Evolutionary conservation across 2,797 vertebrate genomes (phyloP), one percentile per base, ranked within the genome.

Genomic region (Sylvilagus floridanus): DNA sequence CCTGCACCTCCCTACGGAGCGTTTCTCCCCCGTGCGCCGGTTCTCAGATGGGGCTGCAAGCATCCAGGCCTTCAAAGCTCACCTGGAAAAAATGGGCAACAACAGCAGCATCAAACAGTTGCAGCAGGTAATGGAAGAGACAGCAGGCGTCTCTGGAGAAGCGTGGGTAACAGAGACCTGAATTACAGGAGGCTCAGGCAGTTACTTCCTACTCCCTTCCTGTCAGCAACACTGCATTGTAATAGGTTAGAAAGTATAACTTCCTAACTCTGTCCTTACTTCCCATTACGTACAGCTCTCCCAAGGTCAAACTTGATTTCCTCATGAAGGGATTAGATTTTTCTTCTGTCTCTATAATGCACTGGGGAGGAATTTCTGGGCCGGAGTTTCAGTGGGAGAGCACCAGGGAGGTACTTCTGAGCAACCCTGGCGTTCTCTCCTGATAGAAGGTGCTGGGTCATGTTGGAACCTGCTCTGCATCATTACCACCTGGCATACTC

Each of bases 1-100:
- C 26, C 98, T 99, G 98, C 99, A 99, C 97, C 99, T 99, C 96
- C 99, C 99, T 91, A 99, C 99, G 95, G 99, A 99, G 98, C 99
- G 99, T 93, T 99, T 99, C 98, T 99, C 99, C 83, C 99, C 99
- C 0, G 99, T 99, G 57, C 99, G 99, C 72, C 99, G 99, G 65
- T 99, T 99, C 98, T 99, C 99, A 0, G 99, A 99, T 0, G 99
- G 99, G 50, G 99, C 99, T 6, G 98, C 99, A 96, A 99, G 99
- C 97, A 99, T 99, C 97, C 99, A 99, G 98, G 99, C 99, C 85
- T 99, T 99, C 98, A 99, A 99, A 98, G 99, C 99, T 97, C 99
- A 99, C 97, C 98, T 99, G 97, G 99, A 99, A 98, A 98, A 98
- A 97, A 98, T 98, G 97, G 98, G 98, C 95, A 98, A 98, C 60